A percentile compares a stretch with the other conserved stretches of the same genome.
phyloP scores from a whole-genome alignment of 2,113 vertebrate species.

The Crocuta crocuta region DNA sequence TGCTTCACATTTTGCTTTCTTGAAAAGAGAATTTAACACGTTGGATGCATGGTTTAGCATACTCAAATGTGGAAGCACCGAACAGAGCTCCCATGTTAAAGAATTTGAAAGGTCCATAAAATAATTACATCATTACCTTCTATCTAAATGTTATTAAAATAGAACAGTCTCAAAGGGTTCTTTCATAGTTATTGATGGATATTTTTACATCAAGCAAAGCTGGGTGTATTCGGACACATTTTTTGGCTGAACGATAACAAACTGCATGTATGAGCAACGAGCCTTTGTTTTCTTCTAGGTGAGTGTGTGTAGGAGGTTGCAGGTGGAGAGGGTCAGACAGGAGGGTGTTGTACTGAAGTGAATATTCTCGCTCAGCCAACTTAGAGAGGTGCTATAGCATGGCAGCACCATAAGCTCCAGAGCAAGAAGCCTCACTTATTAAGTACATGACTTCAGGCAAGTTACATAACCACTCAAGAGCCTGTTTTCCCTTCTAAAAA shows the following conservation, averaged over 20 bases:
- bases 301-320: neutral
- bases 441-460: neutral
- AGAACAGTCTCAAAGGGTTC: neutral
- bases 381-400: neutral
- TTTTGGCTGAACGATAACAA: neutral
- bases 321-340: neutral
- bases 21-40: slow-evolving; percentile 1
- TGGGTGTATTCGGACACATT: neutral
- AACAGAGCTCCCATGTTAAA: slow-evolving; percentile 3
- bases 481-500: neutral
- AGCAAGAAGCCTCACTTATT: neutral
- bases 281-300: neutral
- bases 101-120: slow-evolving; percentile 45
- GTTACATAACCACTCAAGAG: neutral
- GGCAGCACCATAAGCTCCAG: neutral
- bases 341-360: neutral
- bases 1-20: slow-evolving; percentile 59
- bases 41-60: neutral
- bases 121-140: slow-evolving; percentile 10
- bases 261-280: neutral
- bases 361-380: neutral
- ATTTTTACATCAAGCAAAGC: slow-evolving; percentile 19
- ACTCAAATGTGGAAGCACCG: neutral
- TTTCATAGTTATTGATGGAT: neutral
- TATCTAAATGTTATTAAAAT: slow-evolving; percentile 32